Evolutionary conservation across 2,888 invertebrate species (phyloP).

Genomic region (Nemotelus nigrinus): DNA sequence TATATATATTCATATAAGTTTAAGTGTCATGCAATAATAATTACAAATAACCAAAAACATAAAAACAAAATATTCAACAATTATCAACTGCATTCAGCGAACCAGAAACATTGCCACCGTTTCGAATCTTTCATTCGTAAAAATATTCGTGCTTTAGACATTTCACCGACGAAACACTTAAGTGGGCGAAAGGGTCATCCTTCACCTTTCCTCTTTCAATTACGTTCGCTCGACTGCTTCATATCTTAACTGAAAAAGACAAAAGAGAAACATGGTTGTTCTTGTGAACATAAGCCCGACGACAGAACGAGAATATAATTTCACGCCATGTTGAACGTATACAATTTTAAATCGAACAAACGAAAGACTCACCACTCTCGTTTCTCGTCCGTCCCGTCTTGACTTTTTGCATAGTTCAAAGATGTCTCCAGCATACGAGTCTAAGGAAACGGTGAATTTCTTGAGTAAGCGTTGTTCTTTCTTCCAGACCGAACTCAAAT

Average conservation of each 20-base stretch:
- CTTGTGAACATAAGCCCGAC: conserved; percentile 6
- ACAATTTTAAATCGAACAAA: conserved; percentile 54
- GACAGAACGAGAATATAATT: conserved; percentile 59
- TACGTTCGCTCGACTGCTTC: conserved; percentile 10
- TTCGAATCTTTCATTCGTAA: no score
- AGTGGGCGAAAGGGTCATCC: conserved; percentile 9
- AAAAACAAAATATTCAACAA: no score
- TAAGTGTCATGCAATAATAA: no score
- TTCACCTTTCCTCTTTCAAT: conserved; percentile 9
- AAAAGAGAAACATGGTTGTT: conserved; percentile 39
- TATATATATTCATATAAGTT: no score
- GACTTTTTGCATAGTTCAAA: conserved; percentile 39
- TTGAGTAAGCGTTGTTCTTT: conserved; percentile 44
- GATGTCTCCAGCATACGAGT: conserved; percentile 35
- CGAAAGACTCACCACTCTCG: conserved; percentile 24
- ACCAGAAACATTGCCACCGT: no score
- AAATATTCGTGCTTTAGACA: no score
- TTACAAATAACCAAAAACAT: no score
- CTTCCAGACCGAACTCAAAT: conserved; percentile 14
- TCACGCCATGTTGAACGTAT: conserved; percentile 63
- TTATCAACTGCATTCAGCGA: no score
- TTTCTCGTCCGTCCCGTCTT: background rate
- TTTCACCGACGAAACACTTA: background rate
- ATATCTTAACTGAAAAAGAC: conserved; percentile 38
- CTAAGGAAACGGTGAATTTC: conserved; percentile 7